Percentiles rank a stretch among this genome's conserved stretches.
Evolutionary conservation across 2,888 invertebrate species (phyloP).

Genomic region (Xestia rhomboidea): DNA sequence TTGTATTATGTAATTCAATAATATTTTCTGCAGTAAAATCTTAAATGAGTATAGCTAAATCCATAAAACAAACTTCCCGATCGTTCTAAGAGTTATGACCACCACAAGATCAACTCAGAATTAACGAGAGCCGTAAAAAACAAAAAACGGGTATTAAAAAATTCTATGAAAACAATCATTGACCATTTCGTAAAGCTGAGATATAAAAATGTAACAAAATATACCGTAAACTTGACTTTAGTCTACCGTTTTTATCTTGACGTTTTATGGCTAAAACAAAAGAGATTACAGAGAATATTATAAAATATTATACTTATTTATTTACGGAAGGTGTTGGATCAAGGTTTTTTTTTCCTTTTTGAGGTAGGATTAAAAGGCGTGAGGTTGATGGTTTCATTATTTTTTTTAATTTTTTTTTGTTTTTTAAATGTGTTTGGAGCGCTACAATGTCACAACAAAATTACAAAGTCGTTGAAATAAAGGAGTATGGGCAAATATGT

Average conservation of each 20-base stretch:
- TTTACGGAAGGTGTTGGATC: constrained; percentile 42
- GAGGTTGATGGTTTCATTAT: constrained; percentile 36
- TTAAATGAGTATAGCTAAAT: not conserved
- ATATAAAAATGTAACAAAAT: constrained; percentile 63
- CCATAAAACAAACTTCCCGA: constrained; percentile 13
- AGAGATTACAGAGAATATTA: constrained; percentile 59
- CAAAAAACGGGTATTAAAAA: constrained; percentile 40
- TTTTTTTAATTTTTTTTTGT: constrained; percentile 18
- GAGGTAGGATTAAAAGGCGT: constrained; percentile 32
- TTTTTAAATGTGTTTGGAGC: not conserved
- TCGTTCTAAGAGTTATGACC: constrained; percentile 20
- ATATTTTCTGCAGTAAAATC: not conserved
- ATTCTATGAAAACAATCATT: constrained; percentile 57
- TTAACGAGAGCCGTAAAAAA: constrained; percentile 51
- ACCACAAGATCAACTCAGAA: constrained; percentile 50
- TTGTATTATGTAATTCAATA: not conserved
- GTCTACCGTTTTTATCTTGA: constrained; percentile 55
- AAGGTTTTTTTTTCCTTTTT: constrained; percentile 20
- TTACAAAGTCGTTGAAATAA: not conserved
- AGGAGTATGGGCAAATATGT: not conserved
- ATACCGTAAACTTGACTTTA: constrained; percentile 57
- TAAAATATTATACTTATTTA: constrained; percentile 54
- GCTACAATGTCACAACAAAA: not conserved
- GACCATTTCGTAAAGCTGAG: constrained; percentile 56
- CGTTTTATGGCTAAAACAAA: constrained; percentile 56